Base-by-base conservation (phyloP, 2,888 invertebrate species). In the Limnephilus auricula region DNA sequence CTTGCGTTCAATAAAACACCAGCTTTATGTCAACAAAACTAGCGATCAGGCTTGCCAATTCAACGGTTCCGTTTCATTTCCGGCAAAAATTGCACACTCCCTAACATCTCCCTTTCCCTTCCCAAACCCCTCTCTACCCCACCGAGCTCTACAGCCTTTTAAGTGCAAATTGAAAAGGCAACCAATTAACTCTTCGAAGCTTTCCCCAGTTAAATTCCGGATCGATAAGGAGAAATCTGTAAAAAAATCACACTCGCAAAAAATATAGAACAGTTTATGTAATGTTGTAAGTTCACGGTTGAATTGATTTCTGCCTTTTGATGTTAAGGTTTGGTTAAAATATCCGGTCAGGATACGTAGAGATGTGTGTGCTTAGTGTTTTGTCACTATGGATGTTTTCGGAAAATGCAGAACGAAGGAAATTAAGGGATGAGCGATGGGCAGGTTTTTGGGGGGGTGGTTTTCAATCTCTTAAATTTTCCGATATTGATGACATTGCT, bases 101-200 rank as follows among this genome's bases (percentile, higher is more conserved):
- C 85, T 65, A 0, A 65, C 65, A 6, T 65, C 65, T 50, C 18
- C 65, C 65, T 65, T 65, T 25, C 5, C 65, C 65, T 65, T 1
- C 65, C 65, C 25, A 5, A 25, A 25, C 25, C 65, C 25, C n/a
- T 5, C 65, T 25, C n/a, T n/a, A 1, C 10, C 65, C 50, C 50
- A 65, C 25, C 84, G 30, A 37, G 85, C 65, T 10, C 34, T 84
- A 84, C 65, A 18, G 65, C 87, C 50, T 87, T 87, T 87, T 87
- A 87, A 87, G 87, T 87, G 87, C 65, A 87, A 87, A 87, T 50
- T 87, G 50, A 50, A 87, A 87, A 87, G 87, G 50, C 87, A 87
- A 87, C 87, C 87, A 87, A 87, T 87, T 87, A 87, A 87, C 13
- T 87, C 25, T 50, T 65, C 32, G 30, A n/a, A 40, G 85, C 85